Base-by-base conservation (phyloP, 2,888 invertebrate species). In the Cynaeus angustus region DNA sequence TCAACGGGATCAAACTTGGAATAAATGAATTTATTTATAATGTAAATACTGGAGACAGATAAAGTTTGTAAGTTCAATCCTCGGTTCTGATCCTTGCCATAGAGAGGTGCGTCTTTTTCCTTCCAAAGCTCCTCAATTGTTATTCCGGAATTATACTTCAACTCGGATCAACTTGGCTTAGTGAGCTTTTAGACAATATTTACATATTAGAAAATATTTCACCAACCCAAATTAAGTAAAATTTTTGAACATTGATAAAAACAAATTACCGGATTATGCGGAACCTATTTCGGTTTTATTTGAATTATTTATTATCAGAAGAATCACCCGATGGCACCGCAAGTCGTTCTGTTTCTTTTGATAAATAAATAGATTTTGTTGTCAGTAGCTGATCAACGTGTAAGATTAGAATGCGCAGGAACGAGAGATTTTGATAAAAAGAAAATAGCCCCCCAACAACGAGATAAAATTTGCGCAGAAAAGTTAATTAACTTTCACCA, bases 11-110 rank as follows among this genome's bases (percentile, higher is more conserved):
- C 21, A 56, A 38, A 56, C 38, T 14, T 38, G 10, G 41, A 56
- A 56, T 41, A 56, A 53, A 33, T 53, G 53, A 53, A 53, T 50
- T 50, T 50, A 50, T 50, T 50, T 50, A 50, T 50, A 50, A 50
- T 26, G 50, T 28, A 50, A 50, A 50, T 50, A 50, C 28, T 0
- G 50, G 16, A 26, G 30, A 28, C 50, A 50, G 28, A 50, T 50
- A 50, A 50, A 50, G 28, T 50, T 50, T n/a, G 10, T 50, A 50
- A 28, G 50, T 50, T 50, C 30, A 50, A 30, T 50, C 50, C 46
- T 50, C 30, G 50, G 10, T 50, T 50, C 28, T 50, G 46, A 46
- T 46, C 46, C 50, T 50, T 50, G 16, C 16, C 30, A 50, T 28
- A 30, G 50, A 50, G 26, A 50, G 30, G 50, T 50, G 26, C 28